Conservation (phyloP, 2,113 vertebrate genomes). For the Lethenteron camtschaticum region DNA sequence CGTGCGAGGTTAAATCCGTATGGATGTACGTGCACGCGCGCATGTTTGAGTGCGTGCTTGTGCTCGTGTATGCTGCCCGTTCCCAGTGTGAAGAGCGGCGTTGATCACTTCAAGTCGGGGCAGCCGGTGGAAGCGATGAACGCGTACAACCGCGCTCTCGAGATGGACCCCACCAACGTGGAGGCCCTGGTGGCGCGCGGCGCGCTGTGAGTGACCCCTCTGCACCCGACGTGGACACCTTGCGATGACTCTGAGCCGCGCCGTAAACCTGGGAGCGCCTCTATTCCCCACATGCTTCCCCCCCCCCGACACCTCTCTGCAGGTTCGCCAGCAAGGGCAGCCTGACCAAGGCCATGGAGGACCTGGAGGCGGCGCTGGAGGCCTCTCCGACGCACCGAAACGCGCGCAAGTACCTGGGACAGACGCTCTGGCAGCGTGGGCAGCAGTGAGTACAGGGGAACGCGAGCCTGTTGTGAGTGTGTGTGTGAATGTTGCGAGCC, state of each 20-base stretch:
- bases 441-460: slow-evolving; percentile 44
- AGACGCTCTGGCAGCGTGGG: slow-evolving; percentile 82
- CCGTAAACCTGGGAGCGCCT: neutral
- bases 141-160: slow-evolving; percentile 87
- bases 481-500: too few relatives aligned
- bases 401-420: slow-evolving; percentile 85
- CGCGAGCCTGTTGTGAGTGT: too few relatives aligned
- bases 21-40: too few relatives aligned
- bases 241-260: neutral
- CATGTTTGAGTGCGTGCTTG: too few relatives aligned
- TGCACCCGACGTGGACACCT: neutral
- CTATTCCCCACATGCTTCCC: neutral
- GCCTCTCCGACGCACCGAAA: slow-evolving; percentile 76
- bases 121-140: slow-evolving; percentile 89
- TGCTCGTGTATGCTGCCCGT: neutral
- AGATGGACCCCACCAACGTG: slow-evolving; percentile 73
- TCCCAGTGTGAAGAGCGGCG: slow-evolving; percentile 62
- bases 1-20: too few relatives aligned
- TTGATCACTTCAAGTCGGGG: slow-evolving; percentile 74
- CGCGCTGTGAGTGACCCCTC: slow-evolving; percentile 44
- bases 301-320: slow-evolving; percentile 4
- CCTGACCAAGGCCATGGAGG: slow-evolving; percentile 63
- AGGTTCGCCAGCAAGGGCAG: slow-evolving; percentile 93
- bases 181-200: slow-evolving; percentile 91
- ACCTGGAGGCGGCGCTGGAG: slow-evolving; percentile 77